Conservation (phyloP, 2,113 vertebrate species). For the Anolis carolinensis region DNA sequence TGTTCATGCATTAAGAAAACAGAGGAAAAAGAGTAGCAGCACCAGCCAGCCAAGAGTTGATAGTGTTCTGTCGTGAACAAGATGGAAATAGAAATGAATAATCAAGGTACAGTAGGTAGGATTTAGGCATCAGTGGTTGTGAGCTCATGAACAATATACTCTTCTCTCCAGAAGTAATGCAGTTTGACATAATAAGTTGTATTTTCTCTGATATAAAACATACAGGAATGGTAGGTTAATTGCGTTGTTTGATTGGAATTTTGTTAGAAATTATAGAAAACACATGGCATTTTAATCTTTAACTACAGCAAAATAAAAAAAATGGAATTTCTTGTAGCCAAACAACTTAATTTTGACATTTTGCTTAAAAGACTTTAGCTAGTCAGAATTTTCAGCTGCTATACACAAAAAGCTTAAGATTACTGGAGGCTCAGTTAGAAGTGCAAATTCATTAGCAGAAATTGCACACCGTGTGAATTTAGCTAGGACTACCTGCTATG, state of each 20-base stretch:
- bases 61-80: not conserved
- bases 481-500: not conserved
- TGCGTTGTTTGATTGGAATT: constrained; percentile 34
- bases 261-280: constrained; percentile 30
- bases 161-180: constrained; percentile 19
- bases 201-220: not conserved
- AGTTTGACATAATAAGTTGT: not conserved
- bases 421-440: constrained; percentile 1
- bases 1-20: constrained; percentile 4
- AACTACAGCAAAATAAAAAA: constrained; percentile 21
- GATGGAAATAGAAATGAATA: not conserved
- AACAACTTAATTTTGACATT: constrained; percentile 34
- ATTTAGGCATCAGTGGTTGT: not conserved
- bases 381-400: not conserved
- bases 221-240: constrained; percentile 7
- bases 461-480: not conserved
- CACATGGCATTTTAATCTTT: constrained; percentile 43
- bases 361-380: constrained; percentile 17
- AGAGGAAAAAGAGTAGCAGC: not conserved
- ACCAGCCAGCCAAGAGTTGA: not conserved
- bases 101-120: not conserved
- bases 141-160: not conserved
- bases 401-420: not conserved
- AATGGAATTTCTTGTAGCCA: constrained; percentile 36
- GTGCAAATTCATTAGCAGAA: constrained; percentile 25